Conservation (phyloP, 2,113 vertebrate genomes). For the Plectropomus leopardus region DNA sequence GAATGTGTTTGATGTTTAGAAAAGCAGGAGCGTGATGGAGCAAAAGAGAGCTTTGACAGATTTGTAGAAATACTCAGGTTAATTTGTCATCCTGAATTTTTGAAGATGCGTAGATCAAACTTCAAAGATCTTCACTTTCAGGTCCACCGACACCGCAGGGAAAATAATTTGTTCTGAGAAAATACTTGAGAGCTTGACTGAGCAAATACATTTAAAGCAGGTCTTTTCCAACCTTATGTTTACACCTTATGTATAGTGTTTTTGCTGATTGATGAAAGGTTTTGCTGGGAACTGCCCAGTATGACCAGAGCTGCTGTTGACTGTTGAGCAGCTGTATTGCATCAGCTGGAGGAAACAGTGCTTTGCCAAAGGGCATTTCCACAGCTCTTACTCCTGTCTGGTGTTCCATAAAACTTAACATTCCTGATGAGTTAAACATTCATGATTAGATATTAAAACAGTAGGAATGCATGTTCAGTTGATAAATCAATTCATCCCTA, state of each 20-base stretch:
- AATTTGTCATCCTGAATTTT: not conserved
- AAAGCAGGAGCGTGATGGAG: constrained; percentile 26
- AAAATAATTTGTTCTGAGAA: not conserved
- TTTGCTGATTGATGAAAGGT: not conserved
- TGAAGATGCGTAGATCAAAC: not conserved
- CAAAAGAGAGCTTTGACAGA: constrained; percentile 18
- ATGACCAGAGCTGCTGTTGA: constrained; percentile 2
- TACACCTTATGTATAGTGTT: not conserved
- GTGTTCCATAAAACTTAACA: constrained; percentile 9
- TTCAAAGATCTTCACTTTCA: not conserved
- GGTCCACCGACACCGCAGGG: no score
- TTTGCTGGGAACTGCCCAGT: constrained; percentile 8
- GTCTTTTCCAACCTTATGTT: not conserved
- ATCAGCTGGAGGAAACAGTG: constrained; percentile 27
- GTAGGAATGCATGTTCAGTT: no score
- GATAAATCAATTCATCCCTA: no score
- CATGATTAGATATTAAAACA: not conserved
- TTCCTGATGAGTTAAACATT: constrained; percentile 29
- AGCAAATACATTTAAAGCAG: not conserved
- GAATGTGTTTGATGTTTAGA: constrained; percentile 75
- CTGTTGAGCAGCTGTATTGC: constrained; percentile 29
- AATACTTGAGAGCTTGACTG: not conserved
- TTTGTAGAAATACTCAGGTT: constrained; percentile 4
- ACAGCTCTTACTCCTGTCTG: not conserved
- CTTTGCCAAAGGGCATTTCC: constrained; percentile 28